Conservation (phyloP, 2,113 vertebrate genomes). For the Crotophaga sulcirostris region DNA sequence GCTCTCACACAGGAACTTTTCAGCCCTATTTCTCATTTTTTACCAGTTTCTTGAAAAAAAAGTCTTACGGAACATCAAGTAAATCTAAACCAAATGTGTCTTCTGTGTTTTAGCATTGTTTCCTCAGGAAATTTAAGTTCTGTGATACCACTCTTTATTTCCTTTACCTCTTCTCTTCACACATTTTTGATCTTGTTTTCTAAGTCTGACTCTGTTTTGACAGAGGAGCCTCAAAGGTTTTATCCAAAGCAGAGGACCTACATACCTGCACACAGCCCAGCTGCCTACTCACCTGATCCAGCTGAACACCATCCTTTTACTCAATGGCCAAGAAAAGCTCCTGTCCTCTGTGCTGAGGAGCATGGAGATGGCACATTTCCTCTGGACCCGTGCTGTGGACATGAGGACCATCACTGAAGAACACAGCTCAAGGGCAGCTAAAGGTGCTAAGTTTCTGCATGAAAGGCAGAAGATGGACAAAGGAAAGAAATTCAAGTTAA, state of each 20-base stretch:
- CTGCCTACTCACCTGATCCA: background rate
- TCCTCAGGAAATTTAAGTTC: background rate
- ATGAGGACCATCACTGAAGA: background rate
- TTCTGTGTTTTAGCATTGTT: background rate
- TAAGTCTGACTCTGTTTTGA: background rate
- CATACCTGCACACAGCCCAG: background rate
- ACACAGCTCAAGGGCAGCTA: background rate
- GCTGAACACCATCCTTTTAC: background rate
- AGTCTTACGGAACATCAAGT: background rate
- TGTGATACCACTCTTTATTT: background rate
- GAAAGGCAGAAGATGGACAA: background rate
- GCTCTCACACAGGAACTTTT: background rate
- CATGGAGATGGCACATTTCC: background rate
- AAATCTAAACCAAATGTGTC: background rate
- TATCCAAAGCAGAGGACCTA: background rate
- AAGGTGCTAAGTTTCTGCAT: background rate
- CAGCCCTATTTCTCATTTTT: background rate
- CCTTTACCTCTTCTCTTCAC: background rate
- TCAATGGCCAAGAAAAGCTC: fast-evolving
- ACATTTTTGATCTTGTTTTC: background rate
- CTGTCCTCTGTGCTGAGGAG: background rate
- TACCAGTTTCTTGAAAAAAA: background rate
- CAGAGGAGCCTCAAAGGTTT: background rate
- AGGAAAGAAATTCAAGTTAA: background rate
- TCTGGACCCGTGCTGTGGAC: too few relatives aligned